A percentile compares a stretch with the other conserved stretches of the same genome.
Conservation (phyloP, 2,113 vertebrate genomes). For the Prunella himalayana region DNA sequence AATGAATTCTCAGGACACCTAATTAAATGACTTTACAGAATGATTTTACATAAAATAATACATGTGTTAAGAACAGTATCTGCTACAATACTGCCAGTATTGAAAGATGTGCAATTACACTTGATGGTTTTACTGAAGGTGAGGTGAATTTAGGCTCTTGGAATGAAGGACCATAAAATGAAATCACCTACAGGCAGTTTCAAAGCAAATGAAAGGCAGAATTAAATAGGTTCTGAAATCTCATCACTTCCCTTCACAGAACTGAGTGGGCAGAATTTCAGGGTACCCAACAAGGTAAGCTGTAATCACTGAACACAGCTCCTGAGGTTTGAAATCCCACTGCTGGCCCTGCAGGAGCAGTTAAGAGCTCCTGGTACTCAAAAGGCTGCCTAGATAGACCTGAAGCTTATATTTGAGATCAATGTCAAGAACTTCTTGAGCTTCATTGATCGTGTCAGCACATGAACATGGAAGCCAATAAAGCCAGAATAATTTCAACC, state of each 20-base stretch:
- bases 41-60: neutral
- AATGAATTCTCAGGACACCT: neutral
- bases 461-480: neutral
- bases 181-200: neutral
- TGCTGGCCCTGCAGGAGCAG: neutral
- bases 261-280: neutral
- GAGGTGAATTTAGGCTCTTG: neutral
- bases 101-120: neutral
- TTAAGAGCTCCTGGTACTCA: neutral
- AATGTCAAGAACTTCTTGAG: neutral
- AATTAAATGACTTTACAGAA: neutral
- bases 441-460: neutral
- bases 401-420: neutral
- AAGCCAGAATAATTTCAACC: neutral
- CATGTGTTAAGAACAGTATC: neutral
- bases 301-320: neutral
- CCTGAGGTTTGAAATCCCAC: neutral
- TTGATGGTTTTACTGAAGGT: neutral
- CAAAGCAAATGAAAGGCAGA: neutral
- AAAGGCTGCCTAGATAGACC: neutral
- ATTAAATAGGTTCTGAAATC: neutral
- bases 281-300: neutral
- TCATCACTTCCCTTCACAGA: neutral
- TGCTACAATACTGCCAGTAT: neutral
- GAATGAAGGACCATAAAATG: neutral